Conservation (phyloP, 2,113 vertebrate genomes). For the Aegotheles bennettii region DNA sequence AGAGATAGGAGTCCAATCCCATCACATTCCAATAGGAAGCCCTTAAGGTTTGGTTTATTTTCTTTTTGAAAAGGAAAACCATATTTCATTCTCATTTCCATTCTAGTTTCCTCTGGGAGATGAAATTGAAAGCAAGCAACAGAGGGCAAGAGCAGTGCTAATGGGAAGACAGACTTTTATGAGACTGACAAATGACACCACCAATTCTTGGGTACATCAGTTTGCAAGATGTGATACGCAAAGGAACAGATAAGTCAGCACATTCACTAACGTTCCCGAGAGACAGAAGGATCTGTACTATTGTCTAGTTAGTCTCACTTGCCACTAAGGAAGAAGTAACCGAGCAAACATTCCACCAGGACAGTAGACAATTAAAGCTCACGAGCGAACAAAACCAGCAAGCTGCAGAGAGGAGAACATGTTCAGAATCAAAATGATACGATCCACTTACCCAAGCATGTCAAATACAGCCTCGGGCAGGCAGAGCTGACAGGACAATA, state of each 20-base stretch:
- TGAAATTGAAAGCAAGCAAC: background rate
- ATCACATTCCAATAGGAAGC: conserved; percentile 33
- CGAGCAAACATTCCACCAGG: background rate
- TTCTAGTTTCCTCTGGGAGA: background rate
- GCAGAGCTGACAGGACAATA: background rate
- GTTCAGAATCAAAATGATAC: background rate
- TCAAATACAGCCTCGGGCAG: background rate
- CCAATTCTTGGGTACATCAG: background rate
- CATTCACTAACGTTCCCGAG: background rate
- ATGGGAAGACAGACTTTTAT: background rate
- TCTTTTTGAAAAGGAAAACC: conserved; percentile 14
- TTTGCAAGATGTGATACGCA: background rate
- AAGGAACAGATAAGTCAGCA: background rate
- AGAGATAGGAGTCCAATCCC: conserved; percentile 4
- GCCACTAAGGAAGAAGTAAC: background rate
- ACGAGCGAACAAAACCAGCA: background rate
- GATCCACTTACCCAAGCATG: background rate
- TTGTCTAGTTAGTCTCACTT: background rate
- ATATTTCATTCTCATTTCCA: conserved; percentile 16
- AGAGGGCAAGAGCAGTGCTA: background rate
- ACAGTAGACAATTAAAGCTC: background rate
- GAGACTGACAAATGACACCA: background rate
- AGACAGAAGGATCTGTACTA: background rate
- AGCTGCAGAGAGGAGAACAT: background rate
- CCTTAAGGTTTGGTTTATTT: conserved; percentile 33